phyloP scores from a whole-genome alignment of 2,113 vertebrate genomes.

The Spea bombifrons region DNA sequence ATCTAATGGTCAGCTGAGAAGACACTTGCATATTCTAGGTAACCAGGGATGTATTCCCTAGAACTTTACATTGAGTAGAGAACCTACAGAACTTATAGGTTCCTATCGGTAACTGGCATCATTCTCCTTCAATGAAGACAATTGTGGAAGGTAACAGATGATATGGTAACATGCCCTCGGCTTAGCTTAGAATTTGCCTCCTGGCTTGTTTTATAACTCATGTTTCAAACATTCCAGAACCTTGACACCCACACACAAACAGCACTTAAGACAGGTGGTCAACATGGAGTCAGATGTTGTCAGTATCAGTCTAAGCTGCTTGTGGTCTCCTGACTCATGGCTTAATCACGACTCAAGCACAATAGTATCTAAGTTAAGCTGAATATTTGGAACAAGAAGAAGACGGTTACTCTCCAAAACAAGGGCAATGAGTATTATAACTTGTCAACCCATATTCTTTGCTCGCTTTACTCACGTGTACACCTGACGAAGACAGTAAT shows the following conservation, averaged over 20 bases:
- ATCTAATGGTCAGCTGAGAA: too few relatives aligned
- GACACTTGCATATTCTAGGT: too few relatives aligned
- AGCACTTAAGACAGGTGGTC: slow-evolving; percentile 67
- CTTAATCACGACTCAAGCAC: slow-evolving; percentile 58
- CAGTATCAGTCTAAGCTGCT: slow-evolving; percentile 54
- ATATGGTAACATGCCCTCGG: background rate
- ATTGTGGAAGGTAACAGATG: background rate
- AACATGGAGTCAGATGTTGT: slow-evolving; percentile 53
- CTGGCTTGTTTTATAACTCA: slow-evolving; percentile 47
- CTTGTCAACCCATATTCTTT: slow-evolving; percentile 15
- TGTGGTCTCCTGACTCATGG: slow-evolving; percentile 71
- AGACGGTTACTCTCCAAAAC: slow-evolving; percentile 4
- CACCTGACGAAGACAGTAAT: slow-evolving; percentile 37
- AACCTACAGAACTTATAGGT: too few relatives aligned
- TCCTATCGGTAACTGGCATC: background rate
- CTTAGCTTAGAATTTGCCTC: background rate
- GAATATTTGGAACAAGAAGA: slow-evolving; percentile 41
- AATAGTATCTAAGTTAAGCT: slow-evolving; percentile 62
- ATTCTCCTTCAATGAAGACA: background rate
- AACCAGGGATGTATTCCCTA: too few relatives aligned
- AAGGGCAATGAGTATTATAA: background rate
- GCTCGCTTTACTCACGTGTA: slow-evolving; percentile 3
- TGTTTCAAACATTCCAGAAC: slow-evolving; percentile 51
- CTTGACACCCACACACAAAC: slow-evolving; percentile 61
- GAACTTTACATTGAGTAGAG: too few relatives aligned